Conservation (phyloP, 1,140 invertebrate species). For the Lasioglossum albipes region DNA sequence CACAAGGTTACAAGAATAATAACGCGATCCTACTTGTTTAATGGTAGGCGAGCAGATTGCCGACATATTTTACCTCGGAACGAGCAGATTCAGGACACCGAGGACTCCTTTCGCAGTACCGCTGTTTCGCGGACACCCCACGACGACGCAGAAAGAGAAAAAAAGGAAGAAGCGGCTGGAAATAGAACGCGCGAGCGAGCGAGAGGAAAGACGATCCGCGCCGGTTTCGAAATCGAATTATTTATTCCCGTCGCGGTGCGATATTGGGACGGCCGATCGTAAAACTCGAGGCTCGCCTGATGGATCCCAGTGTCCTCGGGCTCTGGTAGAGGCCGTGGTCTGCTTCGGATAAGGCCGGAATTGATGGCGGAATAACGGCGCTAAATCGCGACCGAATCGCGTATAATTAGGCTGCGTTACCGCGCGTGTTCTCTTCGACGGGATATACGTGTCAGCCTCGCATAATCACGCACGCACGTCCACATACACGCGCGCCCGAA, state of each 20-base stretch:
- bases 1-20: too few relatives aligned
- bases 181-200: not conserved
- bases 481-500: too few relatives aligned
- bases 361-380: slow-evolving; percentile 64
- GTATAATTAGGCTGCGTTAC: slow-evolving; percentile 61
- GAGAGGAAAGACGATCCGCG: slow-evolving; percentile 12
- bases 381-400: slow-evolving; percentile 63
- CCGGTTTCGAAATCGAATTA: slow-evolving; percentile 64
- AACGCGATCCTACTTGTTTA: not conserved
- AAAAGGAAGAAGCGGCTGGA: not conserved
- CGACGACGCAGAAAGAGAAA: too few relatives aligned
- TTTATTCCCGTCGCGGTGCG: slow-evolving; percentile 55
- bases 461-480: slow-evolving; percentile 25
- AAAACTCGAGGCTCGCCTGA: slow-evolving; percentile 59
- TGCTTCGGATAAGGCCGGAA: slow-evolving; percentile 65
- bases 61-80: not conserved
- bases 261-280: slow-evolving; percentile 63
- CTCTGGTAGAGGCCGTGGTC: slow-evolving; percentile 29
- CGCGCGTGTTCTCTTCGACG: not conserved
- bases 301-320: slow-evolving; percentile 57
- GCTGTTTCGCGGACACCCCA: too few relatives aligned
- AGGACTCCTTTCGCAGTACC: not conserved
- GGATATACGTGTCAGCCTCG: not conserved
- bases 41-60: not conserved
- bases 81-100: not conserved